Base-by-base conservation (phyloP, 92 coral and sea anemone genomes). In the Phenganax subtilis region DNA sequence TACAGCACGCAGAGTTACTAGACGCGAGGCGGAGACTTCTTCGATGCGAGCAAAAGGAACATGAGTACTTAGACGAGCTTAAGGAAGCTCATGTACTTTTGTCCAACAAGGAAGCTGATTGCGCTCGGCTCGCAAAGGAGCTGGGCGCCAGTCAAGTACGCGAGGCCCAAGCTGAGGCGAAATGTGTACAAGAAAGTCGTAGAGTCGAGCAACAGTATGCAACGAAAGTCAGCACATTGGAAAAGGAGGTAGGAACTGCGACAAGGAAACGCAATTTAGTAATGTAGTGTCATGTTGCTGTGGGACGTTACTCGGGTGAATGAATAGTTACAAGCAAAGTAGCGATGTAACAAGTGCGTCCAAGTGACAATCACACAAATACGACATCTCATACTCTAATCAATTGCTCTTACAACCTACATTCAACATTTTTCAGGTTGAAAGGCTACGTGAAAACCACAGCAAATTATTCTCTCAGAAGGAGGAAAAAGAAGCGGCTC, bases 111-210 rank as follows among this genome's bases (percentile, higher is more conserved):
- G 99, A 96, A 77, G 88, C 75, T n/a, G 97, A 92, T 83, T 96
- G 99, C 71, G 83, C 97, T 8, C 91, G 99, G 54, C 99, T 96
- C 53, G 99, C 99, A 52, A 96, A 96, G 87, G 97, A 96, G 75
- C 96, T 96, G 72, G 99, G 99, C 61, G 88, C 97, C 62, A 88
- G 96, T 51, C 99, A 96, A 71, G 97, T 96, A 8, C 94, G 99
- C 25, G 99, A 96, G 84, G 99, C 99, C 7, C 97, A 96, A 85
- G 99, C 97, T 0, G 99, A 96, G 85, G 99, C 97, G 54, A 90
- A 89, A 60, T 96, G 97, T 52, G 90, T 96, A 14, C 96, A 96
- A 86, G 99, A 96, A 74, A 81, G 88, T 64, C 85, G 99, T 9
- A 89, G 88, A 59, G 82, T 85, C 15, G 90, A 90, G 25, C 99